These are phyloP conservation scores for Ceratotherium simum DNA, from an alignment of 2,113 vertebrate genomes.

Conservation along the genomic window DNA sequence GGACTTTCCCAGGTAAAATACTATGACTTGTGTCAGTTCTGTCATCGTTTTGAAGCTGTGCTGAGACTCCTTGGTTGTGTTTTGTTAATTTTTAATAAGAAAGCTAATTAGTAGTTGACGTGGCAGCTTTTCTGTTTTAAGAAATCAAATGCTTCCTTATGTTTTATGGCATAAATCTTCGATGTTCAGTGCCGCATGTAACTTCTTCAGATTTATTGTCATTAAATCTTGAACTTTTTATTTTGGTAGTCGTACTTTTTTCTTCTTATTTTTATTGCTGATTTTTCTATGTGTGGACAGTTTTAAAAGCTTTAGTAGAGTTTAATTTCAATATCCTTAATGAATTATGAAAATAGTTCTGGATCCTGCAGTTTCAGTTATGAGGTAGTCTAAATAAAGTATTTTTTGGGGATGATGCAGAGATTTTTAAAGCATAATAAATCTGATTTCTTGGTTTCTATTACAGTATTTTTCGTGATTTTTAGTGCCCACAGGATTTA, in stretches of 20 bases:
- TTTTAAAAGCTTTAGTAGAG: not conserved
- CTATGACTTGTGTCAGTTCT: not conserved
- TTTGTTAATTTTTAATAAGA: not conserved
- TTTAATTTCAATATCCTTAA: slow-evolving; percentile 49
- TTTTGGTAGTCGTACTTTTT: not conserved
- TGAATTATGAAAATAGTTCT: not conserved
- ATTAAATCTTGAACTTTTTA: slow-evolving; percentile 33
- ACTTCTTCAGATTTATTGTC: not conserved
- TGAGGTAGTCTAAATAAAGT: not conserved
- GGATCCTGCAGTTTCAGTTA: not conserved
- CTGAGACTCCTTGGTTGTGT: not conserved
- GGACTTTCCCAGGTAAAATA: not conserved
- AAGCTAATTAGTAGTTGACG: not conserved
- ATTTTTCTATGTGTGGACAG: not conserved
- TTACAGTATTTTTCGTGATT: not conserved
- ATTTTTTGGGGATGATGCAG: not conserved
- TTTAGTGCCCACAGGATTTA: not conserved
- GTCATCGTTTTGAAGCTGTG: not conserved
- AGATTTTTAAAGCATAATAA: slow-evolving; percentile 26
- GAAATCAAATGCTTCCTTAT: not conserved
- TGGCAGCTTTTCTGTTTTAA: not conserved
- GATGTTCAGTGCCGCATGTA: not conserved
- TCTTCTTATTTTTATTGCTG: not conserved
- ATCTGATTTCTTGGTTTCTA: not conserved
- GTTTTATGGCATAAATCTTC: not conserved